Base-by-base conservation (phyloP, 2,888 invertebrate species). In the Hybos culiciformis region DNA sequence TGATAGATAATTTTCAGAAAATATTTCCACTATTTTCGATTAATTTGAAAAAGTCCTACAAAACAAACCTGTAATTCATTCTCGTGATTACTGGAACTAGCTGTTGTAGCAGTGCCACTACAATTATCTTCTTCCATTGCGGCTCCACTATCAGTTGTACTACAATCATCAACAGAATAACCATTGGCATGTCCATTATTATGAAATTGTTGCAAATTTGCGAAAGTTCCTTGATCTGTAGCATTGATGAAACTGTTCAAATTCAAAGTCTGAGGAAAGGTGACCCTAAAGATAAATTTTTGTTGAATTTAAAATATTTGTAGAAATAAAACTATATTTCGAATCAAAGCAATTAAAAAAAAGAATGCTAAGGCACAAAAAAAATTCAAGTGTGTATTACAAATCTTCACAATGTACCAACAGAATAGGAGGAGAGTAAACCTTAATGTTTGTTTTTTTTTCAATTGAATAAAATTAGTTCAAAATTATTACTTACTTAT, bases 241-340 rank as follows among this genome's bases (percentile, higher is more conserved):
- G 53, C 59, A 37, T 68, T 70, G 17, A 85, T 70, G 55, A 86
- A 82, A 31, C 75, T 74, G 60, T 87, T 88, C 53, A 90, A 66
- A 63, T 88, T 81, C 38, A 90, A 66, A 14, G 74, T 70, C 61
- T 86, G 80, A 4, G 86, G 84, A 62, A 90, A 90, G 4, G 80
- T 78, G 47, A 90, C 82, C 63, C 86, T 86, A 56, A 17, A 69
- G 67, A 41, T 41, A 52, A 46, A 32, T 9, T 12, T 7, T 32
- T 32, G 7, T n/a, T n/a, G n/a, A n/a, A n/a, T n/a, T n/a, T n/a
- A n/a, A n/a, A n/a, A n/a, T n/a, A n/a, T n/a, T n/a, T n/a, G n/a
- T n/a, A n/a, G n/a, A n/a, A n/a, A n/a, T n/a, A n/a, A n/a, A n/a
- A n/a, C n/a, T n/a, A n/a, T n/a, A n/a, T n/a, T n/a, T n/a, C n/a